Evolutionary conservation across 1,140 invertebrate genomes (phyloP), one percentile per base, ranked within the genome.

Genomic region (Neoseiulus cucumeris): DNA sequence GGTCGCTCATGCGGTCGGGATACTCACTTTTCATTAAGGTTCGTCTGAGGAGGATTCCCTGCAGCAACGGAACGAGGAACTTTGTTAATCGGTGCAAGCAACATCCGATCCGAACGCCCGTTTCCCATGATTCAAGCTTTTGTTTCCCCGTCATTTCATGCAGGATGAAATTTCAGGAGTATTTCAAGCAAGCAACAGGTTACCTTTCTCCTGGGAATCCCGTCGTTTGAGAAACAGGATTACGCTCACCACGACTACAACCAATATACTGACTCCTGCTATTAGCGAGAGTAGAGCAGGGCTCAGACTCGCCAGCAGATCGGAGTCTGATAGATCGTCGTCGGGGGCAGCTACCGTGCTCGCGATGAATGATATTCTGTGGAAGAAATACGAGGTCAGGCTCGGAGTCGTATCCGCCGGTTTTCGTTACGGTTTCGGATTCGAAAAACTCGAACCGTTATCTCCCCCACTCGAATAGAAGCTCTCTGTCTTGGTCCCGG

Each of bases 21-120:
- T 59, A 59, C 51, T 59, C 33, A 59, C 51, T 59, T 59, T 25
- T 59, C 51, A 33, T 59, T 59, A 20, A 59, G 51, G 22, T 59
- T 59, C 33, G 51, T 59, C 22, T 59, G 51, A 25, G 22, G 51
- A 25, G 51, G 17, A 25, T 59, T 59, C 25, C 51, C 51, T 59
- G 51, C 9, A 25, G 14, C 17, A 4, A 39, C 33, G 9, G 9
- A 39, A 39, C 4, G 33, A 39, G 9, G 33, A 39, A 9, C 9
- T 9, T 4, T 47, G 28, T 47, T 20, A 47, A 14, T 47, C 45
- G 45, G 5, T 47, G 4, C 18, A 4, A 22, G 7, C 45, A 47
- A 47, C 4, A 6, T 47, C n/a, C 42, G 42, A 44, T n/a, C n/a
- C 42, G 12, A 44, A 44, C 42, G 12, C 42, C n/a, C n/a, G n/a